These are phyloP conservation scores for Hippocampus abdominalis DNA, from an alignment of 2,113 vertebrate species.

Conservation along the genomic window DNA sequence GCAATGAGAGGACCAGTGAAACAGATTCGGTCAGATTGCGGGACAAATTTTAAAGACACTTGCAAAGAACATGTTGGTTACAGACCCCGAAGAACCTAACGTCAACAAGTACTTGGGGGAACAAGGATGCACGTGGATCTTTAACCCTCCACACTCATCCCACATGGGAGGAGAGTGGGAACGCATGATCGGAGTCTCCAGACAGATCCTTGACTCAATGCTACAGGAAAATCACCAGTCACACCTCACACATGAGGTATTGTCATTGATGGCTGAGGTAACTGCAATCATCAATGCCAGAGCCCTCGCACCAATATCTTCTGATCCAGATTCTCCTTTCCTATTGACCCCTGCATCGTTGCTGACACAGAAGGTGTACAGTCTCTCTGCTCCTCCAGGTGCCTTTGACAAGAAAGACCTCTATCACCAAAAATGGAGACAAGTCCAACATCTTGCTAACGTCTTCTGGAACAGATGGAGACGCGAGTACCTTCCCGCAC, in stretches of 20 bases:
- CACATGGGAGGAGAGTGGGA: not conserved
- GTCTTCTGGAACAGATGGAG: no score
- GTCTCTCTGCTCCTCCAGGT: no score
- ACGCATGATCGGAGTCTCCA: constrained; percentile 17
- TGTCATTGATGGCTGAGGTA: not conserved
- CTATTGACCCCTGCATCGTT: no score
- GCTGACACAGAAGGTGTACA: no score
- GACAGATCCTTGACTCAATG: not conserved
- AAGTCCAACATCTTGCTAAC: no score
- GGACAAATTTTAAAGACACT: constrained; percentile 17
- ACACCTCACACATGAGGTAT: not conserved
- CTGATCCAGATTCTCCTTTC: no score
- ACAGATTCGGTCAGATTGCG: constrained; percentile 14
- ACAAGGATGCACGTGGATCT: not conserved
- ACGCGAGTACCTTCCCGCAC: no score
- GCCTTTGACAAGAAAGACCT: no score
- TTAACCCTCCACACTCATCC: not conserved
- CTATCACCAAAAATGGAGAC: no score
- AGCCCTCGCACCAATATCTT: not conserved
- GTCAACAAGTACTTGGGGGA: constrained; percentile 1
- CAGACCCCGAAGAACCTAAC: not conserved
- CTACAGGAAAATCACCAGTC: not conserved
- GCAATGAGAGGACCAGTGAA: constrained; percentile 2
- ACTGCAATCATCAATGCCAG: not conserved
- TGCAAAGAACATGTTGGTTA: constrained; percentile 6